A percentile compares a stretch with the other conserved stretches of the same genome.
Evolutionary conservation across 2,797 vertebrate genomes (phyloP).

Genomic region (Xiphorhynchus erythropygius): DNA sequence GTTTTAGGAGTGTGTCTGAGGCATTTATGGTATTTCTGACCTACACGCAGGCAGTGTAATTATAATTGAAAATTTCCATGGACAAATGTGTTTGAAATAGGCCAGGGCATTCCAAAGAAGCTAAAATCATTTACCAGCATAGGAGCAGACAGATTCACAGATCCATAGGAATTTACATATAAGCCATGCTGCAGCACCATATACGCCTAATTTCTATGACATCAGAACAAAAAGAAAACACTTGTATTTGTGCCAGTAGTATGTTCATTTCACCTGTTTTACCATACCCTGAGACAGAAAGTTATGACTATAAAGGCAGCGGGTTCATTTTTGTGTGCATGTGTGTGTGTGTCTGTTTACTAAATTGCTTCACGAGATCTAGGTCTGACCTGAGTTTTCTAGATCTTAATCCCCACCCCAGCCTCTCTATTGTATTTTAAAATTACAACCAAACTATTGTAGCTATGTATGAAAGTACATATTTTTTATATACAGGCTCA

Average conservation of each 20-base stretch:
- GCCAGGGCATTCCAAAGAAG: not conserved
- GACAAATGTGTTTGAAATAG: not conserved
- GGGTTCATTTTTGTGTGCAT: not conserved
- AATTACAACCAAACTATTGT: not conserved
- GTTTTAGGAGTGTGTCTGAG: not conserved
- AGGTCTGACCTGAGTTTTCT: not conserved
- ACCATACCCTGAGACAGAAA: accelerated
- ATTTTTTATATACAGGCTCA: not conserved
- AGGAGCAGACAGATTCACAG: not conserved
- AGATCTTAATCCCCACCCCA: not conserved
- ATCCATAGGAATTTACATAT: not conserved
- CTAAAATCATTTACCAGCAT: not conserved
- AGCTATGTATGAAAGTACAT: not conserved
- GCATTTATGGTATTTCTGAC: not conserved
- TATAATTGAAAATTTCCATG: not conserved
- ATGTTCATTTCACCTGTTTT: not conserved
- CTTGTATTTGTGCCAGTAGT: not conserved
- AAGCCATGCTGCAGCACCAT: not conserved
- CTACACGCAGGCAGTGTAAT: not conserved
- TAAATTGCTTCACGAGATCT: not conserved
- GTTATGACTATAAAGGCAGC: not conserved
- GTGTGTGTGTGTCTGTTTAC: not conserved
- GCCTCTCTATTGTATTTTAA: not conserved
- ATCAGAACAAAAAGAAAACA: not conserved
- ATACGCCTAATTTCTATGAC: not conserved